Evolutionary conservation across 2,113 vertebrate genomes (phyloP).

Genomic region (Gadus chalcogrammus): DNA sequence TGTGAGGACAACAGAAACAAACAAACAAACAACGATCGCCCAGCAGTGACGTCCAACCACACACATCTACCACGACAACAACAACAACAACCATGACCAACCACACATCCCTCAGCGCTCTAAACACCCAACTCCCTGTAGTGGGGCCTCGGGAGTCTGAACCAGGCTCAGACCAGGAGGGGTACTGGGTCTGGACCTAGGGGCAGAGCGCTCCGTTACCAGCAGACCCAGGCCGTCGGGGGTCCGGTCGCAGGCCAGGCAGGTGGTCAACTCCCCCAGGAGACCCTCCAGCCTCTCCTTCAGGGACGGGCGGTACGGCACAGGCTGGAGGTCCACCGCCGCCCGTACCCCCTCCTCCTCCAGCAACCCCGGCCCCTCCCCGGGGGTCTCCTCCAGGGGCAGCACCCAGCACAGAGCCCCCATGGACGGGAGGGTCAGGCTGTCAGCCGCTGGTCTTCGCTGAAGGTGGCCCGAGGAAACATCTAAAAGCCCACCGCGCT

Average conservation of each 20-base stretch:
- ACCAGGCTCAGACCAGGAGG: too few species aligned
- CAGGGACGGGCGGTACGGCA: constrained; percentile 21
- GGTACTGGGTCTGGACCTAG: too few species aligned
- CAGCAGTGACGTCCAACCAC: background rate
- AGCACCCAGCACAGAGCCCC: constrained; percentile 62
- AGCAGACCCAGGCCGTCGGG: constrained; percentile 36
- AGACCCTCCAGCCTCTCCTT: constrained; percentile 34
- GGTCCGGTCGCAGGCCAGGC: constrained; percentile 30
- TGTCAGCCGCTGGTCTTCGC: constrained; percentile 25
- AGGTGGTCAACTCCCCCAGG: constrained; percentile 40
- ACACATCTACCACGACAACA: background rate
- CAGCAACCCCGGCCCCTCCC: constrained; percentile 22
- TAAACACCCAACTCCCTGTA: too few species aligned
- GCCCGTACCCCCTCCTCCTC: constrained; percentile 27
- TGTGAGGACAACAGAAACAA: too few species aligned
- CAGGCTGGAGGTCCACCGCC: constrained; percentile 8
- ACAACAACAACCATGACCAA: too few species aligned
- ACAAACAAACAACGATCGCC: too few species aligned
- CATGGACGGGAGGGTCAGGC: constrained; percentile 14
- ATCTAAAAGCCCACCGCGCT: background rate
- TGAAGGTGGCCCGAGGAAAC: constrained; percentile 18
- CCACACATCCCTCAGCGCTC: too few species aligned
- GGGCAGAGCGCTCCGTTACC: constrained; percentile 34
- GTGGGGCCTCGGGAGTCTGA: too few species aligned
- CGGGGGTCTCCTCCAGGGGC: constrained; percentile 48